Percentiles rank a stretch among this genome's conserved stretches.
Conservation (phyloP, 2,888 invertebrate species). For the Thymelicus sylvestris region DNA sequence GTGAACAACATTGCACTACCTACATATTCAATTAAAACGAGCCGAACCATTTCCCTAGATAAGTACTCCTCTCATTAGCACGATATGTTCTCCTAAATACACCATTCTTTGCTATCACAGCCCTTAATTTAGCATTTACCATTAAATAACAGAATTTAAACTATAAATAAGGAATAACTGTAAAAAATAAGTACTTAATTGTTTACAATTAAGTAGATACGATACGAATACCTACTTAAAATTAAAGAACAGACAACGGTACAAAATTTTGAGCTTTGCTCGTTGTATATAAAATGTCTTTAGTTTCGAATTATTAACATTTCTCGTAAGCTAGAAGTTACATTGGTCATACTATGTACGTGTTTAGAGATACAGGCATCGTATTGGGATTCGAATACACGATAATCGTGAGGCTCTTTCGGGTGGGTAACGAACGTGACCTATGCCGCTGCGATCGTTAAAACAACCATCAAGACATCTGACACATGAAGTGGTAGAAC, state of each 20-base stretch:
- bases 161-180: conserved; percentile 61
- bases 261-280: conserved; percentile 52
- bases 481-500: conserved; percentile 82
- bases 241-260: conserved; percentile 43
- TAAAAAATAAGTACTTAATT: conserved; percentile 60
- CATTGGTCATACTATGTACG: conserved; percentile 20
- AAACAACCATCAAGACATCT: conserved; percentile 71
- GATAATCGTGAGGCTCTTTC: conserved; percentile 54
- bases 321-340: conserved; percentile 1
- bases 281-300: conserved; percentile 39
- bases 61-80: conserved; percentile 48
- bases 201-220: conserved; percentile 41
- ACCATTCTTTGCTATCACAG: conserved; percentile 76
- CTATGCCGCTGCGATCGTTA: conserved; percentile 48
- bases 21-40: conserved; percentile 4
- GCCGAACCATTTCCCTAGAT: conserved; percentile 24
- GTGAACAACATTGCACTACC: conserved; percentile 23
- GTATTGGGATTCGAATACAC: conserved; percentile 27
- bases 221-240: conserved; percentile 41
- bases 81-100: conserved; percentile 69
- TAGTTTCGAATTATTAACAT: conserved; percentile 35
- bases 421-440: conserved; percentile 60
- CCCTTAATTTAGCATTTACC: conserved; percentile 70
- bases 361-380: conserved; percentile 19
- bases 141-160: conserved; percentile 73